Evolutionary conservation across 2,113 vertebrate genomes (phyloP), one percentile per base, ranked within the genome.

Genomic region (Astur gentilis): DNA sequence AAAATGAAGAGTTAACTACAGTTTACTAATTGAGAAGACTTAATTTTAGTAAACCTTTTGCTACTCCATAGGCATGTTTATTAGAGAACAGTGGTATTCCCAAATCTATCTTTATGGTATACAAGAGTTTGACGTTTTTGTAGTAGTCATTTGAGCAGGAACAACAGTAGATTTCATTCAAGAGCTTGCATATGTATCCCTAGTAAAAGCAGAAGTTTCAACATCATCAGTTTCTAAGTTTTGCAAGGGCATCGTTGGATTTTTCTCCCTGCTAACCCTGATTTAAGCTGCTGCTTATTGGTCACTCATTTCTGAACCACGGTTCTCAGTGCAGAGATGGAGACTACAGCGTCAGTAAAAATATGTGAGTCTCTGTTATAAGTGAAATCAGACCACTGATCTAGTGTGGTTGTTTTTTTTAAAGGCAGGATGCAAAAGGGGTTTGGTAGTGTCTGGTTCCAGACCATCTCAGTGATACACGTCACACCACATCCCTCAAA

Each of bases 241-340:
- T 21, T 64, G 58, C 38, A 23, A 69, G 79, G 38, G 22, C 16
- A 4, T 2, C 0, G 18, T 15, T 10, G 32, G 19, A 18, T 40
- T 50, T 38, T 49, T 50, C 23, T 69, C 40, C 32, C 34, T 64
- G 47, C 47, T 40, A 26, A 27, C 6, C 26, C 7, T 0, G 2
- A 3, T 32, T 9, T 6, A 31, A 40, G 47, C 61, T 22, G 34
- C 23, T 58, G 38, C 58, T 21, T 0, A 0, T 12, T 38, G 55
- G 29, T 64, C 3, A 0, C 32, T 65, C 0, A 0, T 13, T 80
- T 3, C n/a, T 34, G 62, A 32, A 9, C 23, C 9, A 0, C 0
- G 0, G 45, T 17, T 71, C 22, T 42, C 31, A 18, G 6, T 40
- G 72, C 67, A 32, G 69, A 3, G 34, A 3, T 20, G 58, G 44